Percentiles rank a stretch among this genome's conserved stretches.
phyloP scores from a whole-genome alignment of 2,888 invertebrate genomes.

The Sarcophaga rosellei region DNA sequence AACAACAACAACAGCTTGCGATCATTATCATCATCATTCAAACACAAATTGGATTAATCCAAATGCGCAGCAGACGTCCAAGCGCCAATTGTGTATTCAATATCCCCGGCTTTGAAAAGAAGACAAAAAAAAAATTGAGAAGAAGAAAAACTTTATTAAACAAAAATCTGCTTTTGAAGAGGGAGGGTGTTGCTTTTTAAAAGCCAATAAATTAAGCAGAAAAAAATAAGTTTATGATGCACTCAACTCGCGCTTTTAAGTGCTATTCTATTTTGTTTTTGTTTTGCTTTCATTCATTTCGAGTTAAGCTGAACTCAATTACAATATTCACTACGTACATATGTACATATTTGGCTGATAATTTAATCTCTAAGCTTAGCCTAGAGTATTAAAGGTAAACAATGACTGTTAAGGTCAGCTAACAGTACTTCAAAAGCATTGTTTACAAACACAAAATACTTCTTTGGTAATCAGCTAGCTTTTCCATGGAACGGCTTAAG shows the following conservation, averaged over 20 bases:
- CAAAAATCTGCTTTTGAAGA: slow-evolving; percentile 16
- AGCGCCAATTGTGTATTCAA: slow-evolving; percentile 61
- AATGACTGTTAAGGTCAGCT: no score
- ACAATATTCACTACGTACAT: no score
- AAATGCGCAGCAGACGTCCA: slow-evolving; percentile 66
- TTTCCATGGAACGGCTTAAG: no score
- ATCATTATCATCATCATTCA: no score
- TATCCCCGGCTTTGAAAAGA: neutral
- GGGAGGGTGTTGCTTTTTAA: slow-evolving; percentile 40
- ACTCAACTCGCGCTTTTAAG: slow-evolving; percentile 52
- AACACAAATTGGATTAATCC: slow-evolving; percentile 40
- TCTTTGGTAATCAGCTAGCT: rapidly evolving
- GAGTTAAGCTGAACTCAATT: no score
- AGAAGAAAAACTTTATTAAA: neutral
- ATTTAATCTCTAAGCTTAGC: no score
- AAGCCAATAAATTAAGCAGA: slow-evolving; percentile 4
- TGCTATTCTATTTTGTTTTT: slow-evolving; percentile 35
- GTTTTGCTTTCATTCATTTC: neutral
- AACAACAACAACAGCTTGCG: no score
- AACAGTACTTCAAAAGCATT: no score
- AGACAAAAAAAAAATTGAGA: neutral
- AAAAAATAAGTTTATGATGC: slow-evolving; percentile 47
- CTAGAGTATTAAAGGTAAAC: no score
- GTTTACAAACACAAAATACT: rapidly evolving
- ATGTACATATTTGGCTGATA: no score